A percentile compares a stretch with the other conserved stretches of the same genome.
Conservation (phyloP, 30 jellyfish, hydroid and myxozoan genomes). For the Aurelia aurita region DNA sequence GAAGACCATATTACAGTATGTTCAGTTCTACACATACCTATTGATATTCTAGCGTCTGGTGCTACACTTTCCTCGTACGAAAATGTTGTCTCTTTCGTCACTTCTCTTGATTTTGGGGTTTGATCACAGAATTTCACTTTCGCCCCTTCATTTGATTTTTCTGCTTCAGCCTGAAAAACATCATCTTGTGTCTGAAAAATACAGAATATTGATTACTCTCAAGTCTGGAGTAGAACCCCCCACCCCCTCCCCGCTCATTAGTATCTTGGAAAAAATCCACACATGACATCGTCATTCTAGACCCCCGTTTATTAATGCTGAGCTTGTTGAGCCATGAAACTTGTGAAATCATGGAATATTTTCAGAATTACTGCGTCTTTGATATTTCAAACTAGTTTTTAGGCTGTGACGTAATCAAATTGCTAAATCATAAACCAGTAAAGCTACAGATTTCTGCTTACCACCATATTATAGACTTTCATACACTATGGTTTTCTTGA, state of each 20-base stretch:
- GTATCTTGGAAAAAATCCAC: no score
- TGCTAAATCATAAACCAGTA: no score
- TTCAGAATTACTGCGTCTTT: no score
- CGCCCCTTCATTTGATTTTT: slow-evolving; percentile 34
- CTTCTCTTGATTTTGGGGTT: not conserved
- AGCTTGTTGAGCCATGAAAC: no score
- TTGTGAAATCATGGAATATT: no score
- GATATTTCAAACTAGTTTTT: no score
- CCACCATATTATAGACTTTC: no score
- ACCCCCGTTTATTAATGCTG: no score
- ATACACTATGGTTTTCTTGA: no score
- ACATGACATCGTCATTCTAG: no score
- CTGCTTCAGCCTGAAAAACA: slow-evolving; percentile 17
- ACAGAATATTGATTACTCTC: not conserved
- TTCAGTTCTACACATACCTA: slow-evolving; percentile 12
- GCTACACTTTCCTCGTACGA: slow-evolving; percentile 27
- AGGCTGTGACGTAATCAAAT: no score
- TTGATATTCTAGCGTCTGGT: not conserved
- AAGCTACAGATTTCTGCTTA: no score
- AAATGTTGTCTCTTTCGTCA: slow-evolving; percentile 31
- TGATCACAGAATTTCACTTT: slow-evolving; percentile 33
- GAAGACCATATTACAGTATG: not conserved
- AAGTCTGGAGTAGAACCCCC: not conserved
- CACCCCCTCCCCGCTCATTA: not conserved
- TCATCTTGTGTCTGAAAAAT: slow-evolving; percentile 22